Evolutionary conservation across 1,140 invertebrate genomes (phyloP).

Genomic region (Heterodera carotae): DNA sequence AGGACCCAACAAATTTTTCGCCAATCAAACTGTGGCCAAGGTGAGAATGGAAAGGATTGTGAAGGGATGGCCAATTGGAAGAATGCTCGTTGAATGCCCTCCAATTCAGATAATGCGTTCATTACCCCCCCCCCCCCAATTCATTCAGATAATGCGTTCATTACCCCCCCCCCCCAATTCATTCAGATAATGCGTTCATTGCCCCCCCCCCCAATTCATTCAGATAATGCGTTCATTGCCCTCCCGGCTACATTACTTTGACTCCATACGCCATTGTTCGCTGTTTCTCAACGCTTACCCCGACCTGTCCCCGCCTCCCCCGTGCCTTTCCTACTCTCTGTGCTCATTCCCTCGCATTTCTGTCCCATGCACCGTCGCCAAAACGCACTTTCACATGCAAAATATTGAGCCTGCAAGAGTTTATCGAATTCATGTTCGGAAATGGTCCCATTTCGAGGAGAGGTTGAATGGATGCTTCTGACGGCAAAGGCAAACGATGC

Average conservation of each 20-base stretch:
- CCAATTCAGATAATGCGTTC: conserved; percentile 11
- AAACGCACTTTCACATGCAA: conserved; percentile 10
- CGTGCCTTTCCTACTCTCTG: conserved; percentile 26
- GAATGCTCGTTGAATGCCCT: no score
- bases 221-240: conserved; percentile 20
- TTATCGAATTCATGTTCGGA: conserved; percentile 9
- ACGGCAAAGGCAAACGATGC: background rate
- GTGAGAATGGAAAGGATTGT: background rate
- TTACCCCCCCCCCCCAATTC: conserved; percentile 12
- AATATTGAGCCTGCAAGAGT: background rate
- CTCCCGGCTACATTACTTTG: conserved; percentile 3
- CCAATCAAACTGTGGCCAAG: background rate
- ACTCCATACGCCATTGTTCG: conserved; percentile 27
- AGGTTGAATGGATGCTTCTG: conserved; percentile 10
- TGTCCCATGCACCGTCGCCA: conserved; percentile 15
- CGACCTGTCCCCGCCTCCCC: background rate
- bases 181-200: no score
- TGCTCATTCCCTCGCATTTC: conserved; percentile 20
- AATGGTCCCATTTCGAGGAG: conserved; percentile 8
- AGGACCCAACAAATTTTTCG: background rate
- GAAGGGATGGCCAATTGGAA: background rate
- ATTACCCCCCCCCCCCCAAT: conserved; percentile 5
- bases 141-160: conserved; percentile 12
- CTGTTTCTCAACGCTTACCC: conserved; percentile 28
- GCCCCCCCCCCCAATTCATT: background rate